Base-by-base conservation (phyloP, 1,140 invertebrate genomes). In the Drosophila murphyi region DNA sequence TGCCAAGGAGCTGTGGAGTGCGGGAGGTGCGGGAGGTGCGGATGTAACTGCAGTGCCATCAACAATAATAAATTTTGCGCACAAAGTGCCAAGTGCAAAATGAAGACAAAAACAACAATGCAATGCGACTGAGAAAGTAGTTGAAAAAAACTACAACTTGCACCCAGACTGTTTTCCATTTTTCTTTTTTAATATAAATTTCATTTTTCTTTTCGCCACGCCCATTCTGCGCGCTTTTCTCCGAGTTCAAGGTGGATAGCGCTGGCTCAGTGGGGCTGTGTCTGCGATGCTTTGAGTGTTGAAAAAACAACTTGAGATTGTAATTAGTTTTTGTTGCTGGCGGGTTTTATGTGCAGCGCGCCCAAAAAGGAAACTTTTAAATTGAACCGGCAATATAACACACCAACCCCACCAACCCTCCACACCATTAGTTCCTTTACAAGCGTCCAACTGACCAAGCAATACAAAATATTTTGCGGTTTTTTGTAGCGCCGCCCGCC, bases 271-370 rank as follows among this genome's bases (percentile, higher is more conserved):
- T 45, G 57, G 37, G 54, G 35, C 39, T 51, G 60, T 50, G 60
- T 50, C 60, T 57, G 65, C 50, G 45, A 35, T 43, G 51, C 59
- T 67, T 80, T 80, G 83, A 88, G 83, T 88, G 83, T 85, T 88
- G 77, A 81, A 88, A 88, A 88, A 88, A 88, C 83, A 89, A 88
- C 83, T 88, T 88, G 83, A 88, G 80, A 88, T 88, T 88, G 85
- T 88, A 88, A 88, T 88, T 88, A 88, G 83, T 88, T 88, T 88
- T 88, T 88, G 85, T 88, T 88, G 85, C 85, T 89, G 41, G 54
- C 79, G 83, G 85, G 77, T 70, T 80, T 59, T 80, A 83, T 78
- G 67, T 71, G 62, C 61, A 56, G 62, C 50, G 8, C 50, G 47
- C 31, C 41, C 43, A 70, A 68, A 76, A 68, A 51, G 64, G 68